phyloP scores from a whole-genome alignment of 2,888 invertebrate species.

The Stratiomys singularior region DNA sequence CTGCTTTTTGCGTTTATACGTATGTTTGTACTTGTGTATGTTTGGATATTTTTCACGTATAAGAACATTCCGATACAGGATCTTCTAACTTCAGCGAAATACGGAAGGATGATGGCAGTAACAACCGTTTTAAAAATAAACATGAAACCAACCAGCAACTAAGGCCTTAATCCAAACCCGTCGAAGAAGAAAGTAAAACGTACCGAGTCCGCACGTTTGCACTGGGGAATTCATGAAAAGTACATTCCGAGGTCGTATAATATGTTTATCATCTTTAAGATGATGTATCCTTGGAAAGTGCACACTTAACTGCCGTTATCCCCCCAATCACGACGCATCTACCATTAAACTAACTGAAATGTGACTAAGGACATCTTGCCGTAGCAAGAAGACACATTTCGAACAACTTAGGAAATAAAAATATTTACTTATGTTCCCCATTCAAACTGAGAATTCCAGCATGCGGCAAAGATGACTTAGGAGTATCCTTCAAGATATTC shows the following conservation, averaged over 20 bases:
- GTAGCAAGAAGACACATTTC: background rate
- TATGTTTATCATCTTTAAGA: background rate
- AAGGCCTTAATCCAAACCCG: no score
- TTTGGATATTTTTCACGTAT: background rate
- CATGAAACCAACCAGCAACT: background rate
- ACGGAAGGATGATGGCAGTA: background rate
- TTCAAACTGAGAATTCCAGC: background rate
- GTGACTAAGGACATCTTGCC: no score
- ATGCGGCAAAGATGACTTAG: background rate
- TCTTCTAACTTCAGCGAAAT: no score
- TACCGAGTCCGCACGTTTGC: no score
- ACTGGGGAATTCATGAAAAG: no score
- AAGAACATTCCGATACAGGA: background rate
- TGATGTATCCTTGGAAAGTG: background rate
- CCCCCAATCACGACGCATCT: background rate
- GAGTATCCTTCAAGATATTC: no score
- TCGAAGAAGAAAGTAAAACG: no score
- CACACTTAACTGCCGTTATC: background rate
- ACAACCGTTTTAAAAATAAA: slow-evolving; percentile 27
- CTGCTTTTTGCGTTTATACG: slow-evolving; percentile 4
- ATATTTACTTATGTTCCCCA: slow-evolving; percentile 1
- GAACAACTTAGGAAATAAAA: background rate
- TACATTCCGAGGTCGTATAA: background rate
- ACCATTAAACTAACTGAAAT: background rate
- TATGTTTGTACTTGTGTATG: background rate